These are phyloP conservation scores for Glareola pratincola DNA, from an alignment of 2,113 vertebrate genomes.

Conservation along the genomic window DNA sequence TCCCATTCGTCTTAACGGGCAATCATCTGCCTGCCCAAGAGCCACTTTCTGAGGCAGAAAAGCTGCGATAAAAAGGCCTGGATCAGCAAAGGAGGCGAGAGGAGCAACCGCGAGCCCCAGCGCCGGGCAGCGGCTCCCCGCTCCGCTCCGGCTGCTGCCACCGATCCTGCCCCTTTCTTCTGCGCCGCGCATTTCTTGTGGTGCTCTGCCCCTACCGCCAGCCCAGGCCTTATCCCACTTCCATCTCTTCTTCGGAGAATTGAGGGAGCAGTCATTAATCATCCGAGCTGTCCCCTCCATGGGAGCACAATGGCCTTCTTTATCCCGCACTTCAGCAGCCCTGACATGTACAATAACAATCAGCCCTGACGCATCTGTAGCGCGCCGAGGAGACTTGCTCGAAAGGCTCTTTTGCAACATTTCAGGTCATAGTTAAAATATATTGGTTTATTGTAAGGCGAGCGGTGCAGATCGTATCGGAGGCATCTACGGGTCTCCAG, in stretches of 20 bases:
- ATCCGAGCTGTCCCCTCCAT: conserved; percentile 58
- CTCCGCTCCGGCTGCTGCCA: not conserved
- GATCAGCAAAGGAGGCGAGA: not conserved
- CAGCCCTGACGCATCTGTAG: conserved; percentile 59
- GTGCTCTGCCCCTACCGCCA: conserved; percentile 15
- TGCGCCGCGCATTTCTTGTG: not conserved
- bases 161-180: conserved; percentile 14
- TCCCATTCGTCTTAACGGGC: not conserved
- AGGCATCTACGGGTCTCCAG: conserved; percentile 12
- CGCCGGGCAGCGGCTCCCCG: not conserved
- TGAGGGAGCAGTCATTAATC: conserved; percentile 71
- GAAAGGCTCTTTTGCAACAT: conserved; percentile 51
- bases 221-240: conserved; percentile 58
- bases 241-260: conserved; percentile 68
- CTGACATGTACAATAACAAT: conserved; percentile 72
- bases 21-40: not conserved
- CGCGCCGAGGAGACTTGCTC: conserved; percentile 45
- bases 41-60: not conserved
- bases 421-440: conserved; percentile 22
- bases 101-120: conserved; percentile 3
- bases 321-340: conserved; percentile 64
- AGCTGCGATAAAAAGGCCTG: not conserved
- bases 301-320: conserved; percentile 71
- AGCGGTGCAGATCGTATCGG: conserved; percentile 1
- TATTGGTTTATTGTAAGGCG: conserved; percentile 33